These are phyloP conservation scores for Metacarcinus magister DNA, from an alignment of 2,888 invertebrate genomes.

Conservation along the genomic window DNA sequence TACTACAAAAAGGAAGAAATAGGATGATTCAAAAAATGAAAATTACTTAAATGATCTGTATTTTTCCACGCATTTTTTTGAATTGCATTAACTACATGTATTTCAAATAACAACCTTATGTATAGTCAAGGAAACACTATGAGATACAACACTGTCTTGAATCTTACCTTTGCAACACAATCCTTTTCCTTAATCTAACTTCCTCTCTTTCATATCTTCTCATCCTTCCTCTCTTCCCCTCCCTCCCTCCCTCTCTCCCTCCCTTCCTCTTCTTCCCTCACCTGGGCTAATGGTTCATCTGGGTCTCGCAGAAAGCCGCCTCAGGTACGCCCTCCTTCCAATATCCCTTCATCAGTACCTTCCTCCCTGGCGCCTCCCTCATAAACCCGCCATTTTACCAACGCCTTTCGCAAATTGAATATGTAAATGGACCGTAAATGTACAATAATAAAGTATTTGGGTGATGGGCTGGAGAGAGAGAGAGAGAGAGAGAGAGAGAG, in stretches of 20 bases:
- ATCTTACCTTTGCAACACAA: not conserved
- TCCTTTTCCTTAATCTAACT: not conserved
- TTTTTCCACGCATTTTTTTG: not conserved
- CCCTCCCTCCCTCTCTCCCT: not conserved
- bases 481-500: constrained; percentile 41
- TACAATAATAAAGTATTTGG: constrained; percentile 38
- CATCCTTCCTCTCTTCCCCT: not conserved
- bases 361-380: constrained; percentile 22
- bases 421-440: constrained; percentile 30
- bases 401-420: constrained; percentile 43
- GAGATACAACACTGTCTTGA: not conserved
- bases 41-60: not conserved
- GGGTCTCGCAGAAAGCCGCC: constrained; percentile 1
- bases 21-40: not conserved
- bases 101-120: not conserved
- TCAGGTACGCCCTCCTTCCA: not conserved
- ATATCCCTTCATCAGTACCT: constrained; percentile 41
- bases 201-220: not conserved
- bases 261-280: not conserved
- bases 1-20: not conserved
- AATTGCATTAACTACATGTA: not conserved
- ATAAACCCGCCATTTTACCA: constrained; percentile 45
- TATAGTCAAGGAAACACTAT: not conserved
- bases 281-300: not conserved
- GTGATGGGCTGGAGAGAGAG: constrained; percentile 8